phyloP scores from a whole-genome alignment of 2,888 invertebrate species.

The Gortyna flavago region DNA sequence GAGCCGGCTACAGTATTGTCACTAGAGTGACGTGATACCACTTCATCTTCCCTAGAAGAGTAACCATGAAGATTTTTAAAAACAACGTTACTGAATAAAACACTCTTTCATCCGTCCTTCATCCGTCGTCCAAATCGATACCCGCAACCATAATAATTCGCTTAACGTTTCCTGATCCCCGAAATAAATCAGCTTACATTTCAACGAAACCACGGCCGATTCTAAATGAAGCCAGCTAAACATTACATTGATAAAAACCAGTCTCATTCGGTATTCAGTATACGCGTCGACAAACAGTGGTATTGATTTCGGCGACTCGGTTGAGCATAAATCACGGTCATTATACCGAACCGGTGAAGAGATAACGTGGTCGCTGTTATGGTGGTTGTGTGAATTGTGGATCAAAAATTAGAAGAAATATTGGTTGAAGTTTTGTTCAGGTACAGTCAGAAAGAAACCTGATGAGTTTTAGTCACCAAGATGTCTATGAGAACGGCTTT shows the following conservation, averaged over 20 bases:
- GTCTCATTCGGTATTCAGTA: conserved; percentile 56
- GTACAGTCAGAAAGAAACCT: neutral
- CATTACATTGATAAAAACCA: conserved; percentile 54
- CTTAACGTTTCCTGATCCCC: conserved; percentile 31
- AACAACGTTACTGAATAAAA: neutral
- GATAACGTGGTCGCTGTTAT: conserved; percentile 37
- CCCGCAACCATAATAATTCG: conserved; percentile 26
- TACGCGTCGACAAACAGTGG: conserved; percentile 47
- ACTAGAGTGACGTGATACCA: too few species aligned
- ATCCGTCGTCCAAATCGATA: conserved; percentile 13
- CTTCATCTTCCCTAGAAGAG: neutral
- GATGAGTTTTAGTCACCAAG: neutral
- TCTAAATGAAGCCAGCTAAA: conserved; percentile 47
- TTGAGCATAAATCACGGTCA: conserved; percentile 59
- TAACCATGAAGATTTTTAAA: neutral
- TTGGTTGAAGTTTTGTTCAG: neutral
- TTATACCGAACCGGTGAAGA: conserved; percentile 46
- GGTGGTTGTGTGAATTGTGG: conserved; percentile 3
- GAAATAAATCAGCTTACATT: conserved; percentile 46
- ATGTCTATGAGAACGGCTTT: neutral
- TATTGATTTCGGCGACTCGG: conserved; percentile 58
- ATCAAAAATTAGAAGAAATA: neutral
- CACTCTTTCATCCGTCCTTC: neutral
- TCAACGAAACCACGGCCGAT: conserved; percentile 36
- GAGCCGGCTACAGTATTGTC: too few species aligned